Evolutionary conservation across 2,888 invertebrate genomes (phyloP).

Genomic region (Lutraria lutraria): DNA sequence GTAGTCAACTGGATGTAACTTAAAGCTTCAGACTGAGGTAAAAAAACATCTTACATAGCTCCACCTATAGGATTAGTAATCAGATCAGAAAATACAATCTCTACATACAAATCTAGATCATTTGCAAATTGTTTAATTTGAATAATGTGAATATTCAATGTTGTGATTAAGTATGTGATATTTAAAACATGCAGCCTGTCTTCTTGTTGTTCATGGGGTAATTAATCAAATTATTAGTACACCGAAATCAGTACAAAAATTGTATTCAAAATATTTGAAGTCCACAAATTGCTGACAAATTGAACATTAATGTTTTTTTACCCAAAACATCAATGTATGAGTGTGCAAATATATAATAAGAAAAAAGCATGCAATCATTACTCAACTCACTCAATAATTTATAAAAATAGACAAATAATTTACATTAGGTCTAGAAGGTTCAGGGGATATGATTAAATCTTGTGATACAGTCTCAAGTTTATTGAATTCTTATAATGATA

Average conservation of each 20-base stretch:
- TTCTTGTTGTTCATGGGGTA: too few relatives aligned
- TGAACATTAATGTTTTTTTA: too few relatives aligned
- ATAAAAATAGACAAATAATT: constrained; percentile 8
- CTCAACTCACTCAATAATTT: background rate
- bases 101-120: background rate
- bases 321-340: too few relatives aligned
- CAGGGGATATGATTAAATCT: background rate
- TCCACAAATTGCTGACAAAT: background rate
- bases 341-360: background rate
- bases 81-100: background rate
- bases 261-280: background rate
- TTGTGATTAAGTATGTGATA: background rate
- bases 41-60: background rate
- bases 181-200: too few relatives aligned
- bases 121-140: background rate
- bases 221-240: background rate
- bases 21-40: background rate
- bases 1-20: background rate
- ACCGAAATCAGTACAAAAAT: background rate
- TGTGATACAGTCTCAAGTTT: constrained; percentile 21
- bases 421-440: background rate
- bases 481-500: constrained; percentile 41
- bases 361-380: background rate
- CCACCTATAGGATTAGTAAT: background rate
- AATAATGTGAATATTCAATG: background rate